Evolutionary conservation across 2,888 invertebrate genomes (phyloP).

Genomic region (Hermaeophaga mercurialis): DNA sequence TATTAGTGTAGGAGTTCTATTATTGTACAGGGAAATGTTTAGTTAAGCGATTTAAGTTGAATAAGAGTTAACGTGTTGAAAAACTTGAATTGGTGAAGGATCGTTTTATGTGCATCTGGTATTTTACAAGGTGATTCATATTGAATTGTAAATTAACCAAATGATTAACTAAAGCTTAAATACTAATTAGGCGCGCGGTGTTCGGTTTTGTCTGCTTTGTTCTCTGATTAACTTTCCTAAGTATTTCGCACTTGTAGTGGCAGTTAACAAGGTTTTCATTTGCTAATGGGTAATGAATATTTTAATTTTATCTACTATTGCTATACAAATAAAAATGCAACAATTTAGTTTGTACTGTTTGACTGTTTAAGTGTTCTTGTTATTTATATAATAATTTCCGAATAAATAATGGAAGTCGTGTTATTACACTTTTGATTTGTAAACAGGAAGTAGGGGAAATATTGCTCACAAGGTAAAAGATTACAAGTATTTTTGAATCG

Average conservation of each 20-base stretch:
- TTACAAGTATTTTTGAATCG: too few relatives aligned
- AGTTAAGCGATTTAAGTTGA: neutral
- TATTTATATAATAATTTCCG: too few relatives aligned
- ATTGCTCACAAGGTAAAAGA: too few relatives aligned
- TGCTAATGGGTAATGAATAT: neutral
- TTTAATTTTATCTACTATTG: neutral
- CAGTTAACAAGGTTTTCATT: neutral
- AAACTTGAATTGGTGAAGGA: neutral
- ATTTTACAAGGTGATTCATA: slow-evolving; percentile 14
- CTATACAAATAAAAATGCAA: too few relatives aligned
- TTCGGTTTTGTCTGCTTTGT: slow-evolving; percentile 1
- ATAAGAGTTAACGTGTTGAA: neutral
- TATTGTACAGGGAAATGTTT: slow-evolving; percentile 9
- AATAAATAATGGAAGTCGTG: too few relatives aligned
- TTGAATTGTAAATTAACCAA: slow-evolving; percentile 11
- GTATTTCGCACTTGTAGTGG: neutral
- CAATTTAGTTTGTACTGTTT: neutral
- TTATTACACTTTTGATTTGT: neutral
- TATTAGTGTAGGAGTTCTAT: slow-evolving; percentile 13
- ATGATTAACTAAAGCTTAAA: neutral
- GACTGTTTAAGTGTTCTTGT: too few relatives aligned
- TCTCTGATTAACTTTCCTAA: slow-evolving; percentile 12
- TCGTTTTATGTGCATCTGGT: neutral
- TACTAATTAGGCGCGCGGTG: neutral
- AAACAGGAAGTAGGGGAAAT: neutral